Conservation (phyloP, 2,113 vertebrate species). For the Tricholaema leucomelas region DNA sequence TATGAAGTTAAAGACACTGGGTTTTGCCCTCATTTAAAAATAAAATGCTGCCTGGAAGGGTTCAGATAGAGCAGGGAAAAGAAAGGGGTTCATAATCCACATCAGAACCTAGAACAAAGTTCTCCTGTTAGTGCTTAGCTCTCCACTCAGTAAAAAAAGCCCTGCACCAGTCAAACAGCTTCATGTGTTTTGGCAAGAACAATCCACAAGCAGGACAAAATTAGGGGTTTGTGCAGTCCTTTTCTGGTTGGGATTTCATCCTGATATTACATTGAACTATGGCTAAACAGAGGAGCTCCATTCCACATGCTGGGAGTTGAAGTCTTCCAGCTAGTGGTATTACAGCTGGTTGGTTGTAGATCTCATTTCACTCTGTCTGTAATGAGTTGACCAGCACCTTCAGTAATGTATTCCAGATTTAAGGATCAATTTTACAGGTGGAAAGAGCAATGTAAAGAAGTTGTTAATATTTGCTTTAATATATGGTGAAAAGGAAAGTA, state of each 20-base stretch:
- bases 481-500: neutral
- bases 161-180: neutral
- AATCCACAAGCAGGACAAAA: neutral
- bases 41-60: neutral
- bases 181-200: neutral
- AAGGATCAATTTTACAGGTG: neutral
- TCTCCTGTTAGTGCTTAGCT: neutral
- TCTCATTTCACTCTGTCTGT: neutral
- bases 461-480: neutral
- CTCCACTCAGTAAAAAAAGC: neutral
- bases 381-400: neutral
- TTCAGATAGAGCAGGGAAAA: neutral
- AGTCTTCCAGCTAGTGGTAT: neutral
- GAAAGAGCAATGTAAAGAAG: neutral
- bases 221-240: neutral
- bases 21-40: slow-evolving; percentile 36
- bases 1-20: slow-evolving; percentile 22
- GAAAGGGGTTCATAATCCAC: neutral
- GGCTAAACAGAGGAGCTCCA: neutral
- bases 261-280: neutral
- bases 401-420: neutral
- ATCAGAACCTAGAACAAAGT: neutral
- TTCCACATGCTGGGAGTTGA: neutral
- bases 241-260: neutral
- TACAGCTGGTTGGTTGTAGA: neutral